Conservation (phyloP, 2,888 invertebrate genomes). For the Heliconius erato region DNA sequence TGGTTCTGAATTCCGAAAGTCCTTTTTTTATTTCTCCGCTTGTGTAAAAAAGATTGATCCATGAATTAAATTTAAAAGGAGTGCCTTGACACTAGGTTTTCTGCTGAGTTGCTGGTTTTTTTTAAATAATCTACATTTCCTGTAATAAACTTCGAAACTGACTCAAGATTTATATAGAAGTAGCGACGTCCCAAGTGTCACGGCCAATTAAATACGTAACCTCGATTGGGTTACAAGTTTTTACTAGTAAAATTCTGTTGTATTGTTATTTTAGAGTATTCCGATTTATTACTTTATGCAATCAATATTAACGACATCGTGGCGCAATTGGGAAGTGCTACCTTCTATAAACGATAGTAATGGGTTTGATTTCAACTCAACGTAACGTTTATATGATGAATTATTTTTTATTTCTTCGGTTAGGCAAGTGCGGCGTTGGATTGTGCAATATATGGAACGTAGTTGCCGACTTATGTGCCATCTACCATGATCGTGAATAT, state of each 20-base stretch:
- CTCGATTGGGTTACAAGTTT: constrained; percentile 1
- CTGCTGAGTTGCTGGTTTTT: neutral
- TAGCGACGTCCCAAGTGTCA: constrained; percentile 1
- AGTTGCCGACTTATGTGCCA: neutral
- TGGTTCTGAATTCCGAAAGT: too few species aligned
- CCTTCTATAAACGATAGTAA: neutral
- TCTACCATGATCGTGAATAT: too few species aligned
- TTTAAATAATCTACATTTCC: neutral
- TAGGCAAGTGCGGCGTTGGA: neutral
- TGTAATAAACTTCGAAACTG: neutral
- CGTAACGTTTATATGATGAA: neutral
- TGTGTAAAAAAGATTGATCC: neutral
- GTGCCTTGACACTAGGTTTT: neutral
- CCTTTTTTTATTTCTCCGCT: neutral
- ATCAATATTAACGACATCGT: neutral
- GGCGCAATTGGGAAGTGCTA: neutral
- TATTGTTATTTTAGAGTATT: constrained; percentile 9
- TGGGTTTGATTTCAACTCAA: neutral
- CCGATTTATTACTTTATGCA: constrained; percentile 19
- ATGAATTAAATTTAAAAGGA: neutral
- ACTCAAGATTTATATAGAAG: neutral
- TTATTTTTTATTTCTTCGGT: neutral
- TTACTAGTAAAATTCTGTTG: neutral
- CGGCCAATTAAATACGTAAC: neutral
- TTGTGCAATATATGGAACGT: neutral